phyloP scores from a whole-genome alignment of 2,113 vertebrate genomes.

The Lophotis ruficrista region DNA sequence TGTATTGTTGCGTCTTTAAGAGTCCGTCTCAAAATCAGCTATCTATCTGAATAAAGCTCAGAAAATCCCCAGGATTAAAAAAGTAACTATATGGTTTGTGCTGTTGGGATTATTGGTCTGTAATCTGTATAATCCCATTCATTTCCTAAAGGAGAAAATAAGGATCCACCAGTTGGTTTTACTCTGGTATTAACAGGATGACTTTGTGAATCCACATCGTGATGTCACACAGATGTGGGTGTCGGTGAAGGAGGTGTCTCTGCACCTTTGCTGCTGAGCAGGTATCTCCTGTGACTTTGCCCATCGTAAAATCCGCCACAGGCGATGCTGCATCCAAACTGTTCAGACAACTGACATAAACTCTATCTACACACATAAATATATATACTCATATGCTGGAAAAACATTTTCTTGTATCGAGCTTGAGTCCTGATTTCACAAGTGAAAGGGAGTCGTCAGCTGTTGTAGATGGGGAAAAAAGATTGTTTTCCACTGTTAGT shows the following conservation, averaged over 20 bases:
- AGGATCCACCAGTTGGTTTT: background rate
- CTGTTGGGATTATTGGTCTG: background rate
- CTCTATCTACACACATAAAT: background rate
- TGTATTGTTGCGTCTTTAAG: background rate
- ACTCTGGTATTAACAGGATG: background rate
- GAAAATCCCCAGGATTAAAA: background rate
- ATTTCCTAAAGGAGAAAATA: background rate
- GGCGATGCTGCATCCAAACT: background rate
- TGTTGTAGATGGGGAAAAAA: background rate
- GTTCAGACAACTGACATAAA: background rate
- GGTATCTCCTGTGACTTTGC: background rate
- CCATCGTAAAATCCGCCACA: background rate
- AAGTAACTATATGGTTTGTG: accelerated
- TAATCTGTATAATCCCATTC: background rate
- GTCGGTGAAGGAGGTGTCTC: background rate
- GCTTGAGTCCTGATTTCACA: background rate
- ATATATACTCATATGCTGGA: background rate
- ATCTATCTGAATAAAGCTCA: background rate
- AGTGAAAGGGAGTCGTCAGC: background rate
- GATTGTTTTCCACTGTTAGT: background rate
- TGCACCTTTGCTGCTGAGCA: background rate
- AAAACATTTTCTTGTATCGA: background rate
- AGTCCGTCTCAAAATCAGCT: background rate
- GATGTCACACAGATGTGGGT: background rate
- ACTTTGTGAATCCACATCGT: background rate